phyloP scores from a whole-genome alignment of 1,140 invertebrate species.

The Drosophila obscura region DNA sequence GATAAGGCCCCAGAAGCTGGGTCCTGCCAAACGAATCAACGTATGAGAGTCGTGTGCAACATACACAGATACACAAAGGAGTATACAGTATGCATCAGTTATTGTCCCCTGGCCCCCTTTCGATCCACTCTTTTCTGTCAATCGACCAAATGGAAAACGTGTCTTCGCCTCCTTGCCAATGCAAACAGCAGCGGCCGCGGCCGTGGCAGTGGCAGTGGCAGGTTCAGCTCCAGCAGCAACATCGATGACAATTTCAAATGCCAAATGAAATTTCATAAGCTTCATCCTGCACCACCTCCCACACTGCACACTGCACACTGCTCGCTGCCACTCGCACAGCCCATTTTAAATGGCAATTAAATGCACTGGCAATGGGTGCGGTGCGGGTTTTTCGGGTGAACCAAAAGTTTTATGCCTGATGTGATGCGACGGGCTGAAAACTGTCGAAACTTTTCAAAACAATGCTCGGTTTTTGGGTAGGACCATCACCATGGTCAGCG shows the following conservation, averaged over 20 bases:
- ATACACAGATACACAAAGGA: slow-evolving; percentile 3
- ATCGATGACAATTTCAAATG: slow-evolving; percentile 61
- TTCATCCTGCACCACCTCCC: too few species aligned
- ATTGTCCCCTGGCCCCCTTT: slow-evolving; percentile 6
- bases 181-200: slow-evolving; percentile 44
- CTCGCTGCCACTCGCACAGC: not conserved
- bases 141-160: slow-evolving; percentile 70
- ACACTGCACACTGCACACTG: too few species aligned
- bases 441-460: slow-evolving; percentile 73
- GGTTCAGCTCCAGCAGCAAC: slow-evolving; percentile 16
- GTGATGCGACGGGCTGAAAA: slow-evolving; percentile 60
- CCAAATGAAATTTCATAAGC: slow-evolving; percentile 77
- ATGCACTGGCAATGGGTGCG: slow-evolving; percentile 24
- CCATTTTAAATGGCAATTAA: slow-evolving; percentile 77
- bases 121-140: slow-evolving; percentile 45
- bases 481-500: not conserved
- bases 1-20: slow-evolving; percentile 97
- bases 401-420: slow-evolving; percentile 27
- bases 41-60: slow-evolving; percentile 2
- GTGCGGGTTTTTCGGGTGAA: slow-evolving; percentile 10
- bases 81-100: slow-evolving; percentile 29
- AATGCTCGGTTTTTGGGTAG: slow-evolving; percentile 17
- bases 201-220: slow-evolving; percentile 5
- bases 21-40: slow-evolving; percentile 87
- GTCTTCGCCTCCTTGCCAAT: slow-evolving; percentile 52